phyloP scores from a whole-genome alignment of 2,113 vertebrate species.

The Scomber scombrus region DNA sequence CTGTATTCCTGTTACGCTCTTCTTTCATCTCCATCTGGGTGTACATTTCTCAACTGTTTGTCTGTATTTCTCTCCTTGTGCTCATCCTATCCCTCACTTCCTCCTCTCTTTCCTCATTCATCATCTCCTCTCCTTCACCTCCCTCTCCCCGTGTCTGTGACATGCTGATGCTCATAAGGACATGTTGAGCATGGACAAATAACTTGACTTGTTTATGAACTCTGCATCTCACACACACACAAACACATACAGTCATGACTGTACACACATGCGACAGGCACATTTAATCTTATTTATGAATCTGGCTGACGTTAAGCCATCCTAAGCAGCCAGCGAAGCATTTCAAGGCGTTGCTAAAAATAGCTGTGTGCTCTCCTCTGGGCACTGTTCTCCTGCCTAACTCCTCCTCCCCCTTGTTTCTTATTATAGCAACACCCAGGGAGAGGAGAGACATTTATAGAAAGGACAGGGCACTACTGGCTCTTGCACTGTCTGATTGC shows the following conservation, averaged over 20 bases:
- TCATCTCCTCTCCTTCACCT: not conserved
- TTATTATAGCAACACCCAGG: slow-evolving; percentile 78
- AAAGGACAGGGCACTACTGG: slow-evolving; percentile 55
- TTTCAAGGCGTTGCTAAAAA: slow-evolving; percentile 75
- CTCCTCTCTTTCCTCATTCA: not conserved
- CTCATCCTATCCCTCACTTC: not conserved
- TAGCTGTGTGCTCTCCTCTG: slow-evolving; percentile 64
- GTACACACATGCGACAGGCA: slow-evolving; percentile 25
- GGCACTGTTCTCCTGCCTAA: slow-evolving; percentile 59
- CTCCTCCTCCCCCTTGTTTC: slow-evolving; percentile 62
- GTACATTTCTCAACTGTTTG: not conserved
- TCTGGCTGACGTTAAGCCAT: slow-evolving; percentile 60
- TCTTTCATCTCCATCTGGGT: not conserved
- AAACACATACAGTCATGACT: slow-evolving; percentile 1
- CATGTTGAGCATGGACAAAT: not conserved
- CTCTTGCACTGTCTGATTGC: slow-evolving; percentile 51
- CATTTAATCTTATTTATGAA: slow-evolving; percentile 63
- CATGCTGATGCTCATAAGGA: slow-evolving; percentile 4
- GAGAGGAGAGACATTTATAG: slow-evolving; percentile 73
- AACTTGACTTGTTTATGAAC: not conserved
- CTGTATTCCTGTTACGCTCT: not conserved
- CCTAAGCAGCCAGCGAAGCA: slow-evolving; percentile 58
- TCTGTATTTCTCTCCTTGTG: not conserved
- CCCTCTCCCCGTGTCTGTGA: not conserved
- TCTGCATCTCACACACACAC: not conserved